These are phyloP conservation scores for Sabatieria punctata DNA, from an alignment of 2,888 invertebrate species.

Conservation along the genomic window DNA sequence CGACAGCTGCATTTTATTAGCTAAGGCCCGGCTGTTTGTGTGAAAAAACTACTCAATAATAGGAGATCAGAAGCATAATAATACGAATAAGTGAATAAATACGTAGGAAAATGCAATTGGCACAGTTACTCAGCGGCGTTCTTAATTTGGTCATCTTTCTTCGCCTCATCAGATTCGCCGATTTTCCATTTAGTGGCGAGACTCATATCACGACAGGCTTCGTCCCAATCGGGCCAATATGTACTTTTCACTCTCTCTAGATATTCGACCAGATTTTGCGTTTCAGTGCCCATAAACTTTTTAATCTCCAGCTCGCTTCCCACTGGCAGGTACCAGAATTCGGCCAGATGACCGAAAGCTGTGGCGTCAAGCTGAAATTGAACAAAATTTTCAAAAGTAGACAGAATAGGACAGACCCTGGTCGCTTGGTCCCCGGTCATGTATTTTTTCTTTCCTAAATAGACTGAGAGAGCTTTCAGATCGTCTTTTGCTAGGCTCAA, in stretches of 20 bases:
- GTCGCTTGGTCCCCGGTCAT: background rate
- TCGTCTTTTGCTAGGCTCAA: background rate
- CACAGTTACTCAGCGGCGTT: no score
- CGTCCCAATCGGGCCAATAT: background rate
- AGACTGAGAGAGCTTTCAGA: background rate
- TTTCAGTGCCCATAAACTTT: background rate
- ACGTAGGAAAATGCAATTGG: no score
- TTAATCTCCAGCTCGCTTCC: background rate
- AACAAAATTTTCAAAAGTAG: background rate
- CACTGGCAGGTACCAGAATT: background rate
- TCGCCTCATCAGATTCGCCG: no score
- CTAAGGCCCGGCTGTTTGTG: no score
- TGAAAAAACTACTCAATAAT: no score
- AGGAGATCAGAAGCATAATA: no score
- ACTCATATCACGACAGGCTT: background rate
- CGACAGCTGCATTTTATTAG: no score
- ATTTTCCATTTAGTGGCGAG: background rate
- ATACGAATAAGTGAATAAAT: no score
- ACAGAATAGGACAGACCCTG: background rate
- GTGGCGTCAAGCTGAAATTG: background rate
- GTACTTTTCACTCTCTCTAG: background rate
- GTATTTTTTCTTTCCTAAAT: background rate
- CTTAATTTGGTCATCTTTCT: no score
- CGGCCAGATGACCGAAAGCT: background rate
- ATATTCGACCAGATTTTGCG: background rate